Conservation (phyloP, 2,888 invertebrate species). For the Agrochola circellaris region DNA sequence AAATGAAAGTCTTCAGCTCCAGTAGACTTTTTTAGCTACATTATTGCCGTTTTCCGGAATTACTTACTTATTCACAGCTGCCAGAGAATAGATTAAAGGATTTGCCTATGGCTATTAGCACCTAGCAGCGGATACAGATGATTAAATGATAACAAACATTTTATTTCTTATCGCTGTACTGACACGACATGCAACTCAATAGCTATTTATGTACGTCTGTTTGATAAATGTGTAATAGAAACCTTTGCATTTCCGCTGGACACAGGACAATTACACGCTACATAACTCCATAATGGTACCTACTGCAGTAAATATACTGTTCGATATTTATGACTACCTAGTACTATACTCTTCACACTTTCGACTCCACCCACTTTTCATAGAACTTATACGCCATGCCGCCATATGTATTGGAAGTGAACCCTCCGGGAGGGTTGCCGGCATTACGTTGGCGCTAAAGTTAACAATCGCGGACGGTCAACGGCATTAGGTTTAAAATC, state of each 20-base stretch:
- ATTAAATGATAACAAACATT: constrained; percentile 68
- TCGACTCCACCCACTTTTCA: no score
- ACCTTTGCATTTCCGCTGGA: constrained; percentile 60
- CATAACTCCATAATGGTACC: constrained; percentile 46
- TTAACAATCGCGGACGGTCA: no score
- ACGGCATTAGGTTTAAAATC: no score
- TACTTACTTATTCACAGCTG: constrained; percentile 44
- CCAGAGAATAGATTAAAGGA: constrained; percentile 38
- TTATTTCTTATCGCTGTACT: constrained; percentile 65
- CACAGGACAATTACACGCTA: constrained; percentile 55
- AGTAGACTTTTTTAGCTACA: constrained; percentile 26
- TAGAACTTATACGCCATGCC: no score
- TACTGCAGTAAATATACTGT: constrained; percentile 22
- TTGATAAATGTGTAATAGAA: constrained; percentile 64
- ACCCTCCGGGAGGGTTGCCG: no score
- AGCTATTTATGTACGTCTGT: constrained; percentile 55
- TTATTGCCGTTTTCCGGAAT: constrained; percentile 38
- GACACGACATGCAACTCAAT: constrained; percentile 60
- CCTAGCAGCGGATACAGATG: constrained; percentile 61
- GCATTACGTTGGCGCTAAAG: no score
- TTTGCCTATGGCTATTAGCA: constrained; percentile 48
- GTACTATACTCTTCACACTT: constrained; percentile 7
- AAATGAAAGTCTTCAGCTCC: constrained; percentile 32
- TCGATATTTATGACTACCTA: constrained; percentile 46
- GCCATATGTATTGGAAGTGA: no score